Base-by-base conservation (phyloP, 2,888 invertebrate genomes). In the Oscheius sp. region DNA sequence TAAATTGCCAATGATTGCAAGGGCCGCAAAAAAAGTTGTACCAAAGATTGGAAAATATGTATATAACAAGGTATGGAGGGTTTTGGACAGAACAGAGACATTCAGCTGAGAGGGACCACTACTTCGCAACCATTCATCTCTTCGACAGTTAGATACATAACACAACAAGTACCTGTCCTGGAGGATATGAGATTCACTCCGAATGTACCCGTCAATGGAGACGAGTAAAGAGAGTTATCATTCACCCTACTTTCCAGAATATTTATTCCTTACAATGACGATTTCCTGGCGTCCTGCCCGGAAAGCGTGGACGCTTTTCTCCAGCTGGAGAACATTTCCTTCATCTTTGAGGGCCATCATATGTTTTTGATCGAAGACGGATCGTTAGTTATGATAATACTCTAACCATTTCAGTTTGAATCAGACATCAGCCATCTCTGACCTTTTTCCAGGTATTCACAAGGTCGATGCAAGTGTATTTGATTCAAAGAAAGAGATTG, bases 301-400 rank as follows among this genome's bases (percentile, higher is more conserved):
- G 33, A 54, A 5, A 54, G 36, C 6, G 54, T 54, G 6, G 54
- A 54, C 33, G 54, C 54, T 2, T 54, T 54, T 24, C 54, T 54
- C 12, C 54, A 54, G 12, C 30, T 54, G 6, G 33, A 54, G 5
- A 54, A 54, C 33, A 54, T 54, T 36, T 54, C 54, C 33, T 54
- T 54, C 33, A 32, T 54, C 54, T 54, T 54, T 12, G 54, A 54
- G 17, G 54, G 36, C 36, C 54, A 54, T 33, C 54, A 54, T 20
- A 54, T 54, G 54, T 54, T 54, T 33, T 32, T 54, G 32, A 33
- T 54, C 54, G 54, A 54, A 33, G 32, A 54, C 9, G 54, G 54
- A 1, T 32, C 54, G 54, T 54, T 33, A 33, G 54, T 22, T 33
- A n/a, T 9, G 36, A 36, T 36, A 8, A 36, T 9, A 36, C 8